Base-by-base conservation (phyloP, 2,888 invertebrate species). In the Lasioglossum zephyrum region DNA sequence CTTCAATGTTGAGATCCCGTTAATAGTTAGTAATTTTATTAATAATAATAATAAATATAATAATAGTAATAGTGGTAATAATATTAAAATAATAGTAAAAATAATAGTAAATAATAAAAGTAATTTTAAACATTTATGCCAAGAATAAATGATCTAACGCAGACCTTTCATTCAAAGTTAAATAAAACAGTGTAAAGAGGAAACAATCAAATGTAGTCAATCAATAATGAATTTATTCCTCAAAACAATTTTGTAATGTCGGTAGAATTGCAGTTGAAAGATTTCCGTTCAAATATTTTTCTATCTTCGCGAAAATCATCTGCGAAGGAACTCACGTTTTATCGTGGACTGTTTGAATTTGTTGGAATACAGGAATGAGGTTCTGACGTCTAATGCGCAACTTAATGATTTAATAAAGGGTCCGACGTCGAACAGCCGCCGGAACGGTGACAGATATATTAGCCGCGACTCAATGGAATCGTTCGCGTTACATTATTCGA, bases 401-500 rank as follows among this genome's bases (percentile, higher is more conserved):
- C 89, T 90, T 84, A 79, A 88, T 94, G 94, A 95, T 94, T 94
- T 93, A 94, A 95, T 95, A 94, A 92, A 90, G 87, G 81, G 66
- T 36, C 36, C 1, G 8, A 36, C 92, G 92, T 92, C 92, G 92
- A 93, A 93, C 88, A 92, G 87, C 89, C 87, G 82, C 74, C 88
- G 89, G 73, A 69, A 88, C 92, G 91, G 92, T 94, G 94, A 94
- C 94, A 94, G 94, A 93, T 94, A 94, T 94, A 95, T 95, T 94
- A 95, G 94, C 92, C 92, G 91, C 93, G 92, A 92, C 89, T 94
- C 93, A 94, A 95, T 94, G 92, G 93, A 94, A 92, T 92, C 92
- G 93, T 93, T 93, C 93, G 92, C 92, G 92, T 93, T 94, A 92
- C 93, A 93, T 94, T 95, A 94, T 94, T 94, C 94, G 94, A 87